Base-by-base conservation (phyloP, 2,797 vertebrate species). In the Botia kubotai region DNA sequence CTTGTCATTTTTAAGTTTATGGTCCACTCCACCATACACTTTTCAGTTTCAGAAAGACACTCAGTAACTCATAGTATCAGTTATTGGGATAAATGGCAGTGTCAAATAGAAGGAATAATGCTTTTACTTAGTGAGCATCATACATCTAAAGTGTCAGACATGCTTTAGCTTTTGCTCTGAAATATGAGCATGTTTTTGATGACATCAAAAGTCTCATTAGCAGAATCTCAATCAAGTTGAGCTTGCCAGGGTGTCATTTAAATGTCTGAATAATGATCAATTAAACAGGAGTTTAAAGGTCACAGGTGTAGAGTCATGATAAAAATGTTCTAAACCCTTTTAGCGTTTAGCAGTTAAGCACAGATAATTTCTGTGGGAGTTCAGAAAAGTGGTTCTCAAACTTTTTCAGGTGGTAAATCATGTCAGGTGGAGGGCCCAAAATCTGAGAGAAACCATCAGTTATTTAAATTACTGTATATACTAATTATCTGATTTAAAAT, bases 51-150 rank as follows among this genome's bases (percentile, higher is more conserved):
- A 58, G 36, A 75, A 58, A 29, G 36, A 67, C 1, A 10, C 52
- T 26, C 50, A 57, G 65, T 60, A 73, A 58, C 39, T 72, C 60
- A 33, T 17, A 14, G 65, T 14, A 36, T 65, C 58, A 67, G 57
- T 82, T 67, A 69, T 82, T 63, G 80, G 75, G 77, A 82, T 80
- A 36, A 72, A 83, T 75, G 36, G 23, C 17, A 8, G 48, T 65
- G 58, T 48, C 62, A 58, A 50, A 50, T 52, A 81, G 55, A 63
- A 63, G 62, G 82, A 66, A n/a, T 69, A 78, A 55, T 70, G 79
- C 29, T 53, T 68, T 17, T 55, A 62, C 29, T 53, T 60, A 48
- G 72, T 67, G n/a, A 10, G 52, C 16, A 68, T 46, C 57, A 4
- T 58, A 73, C 50, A 77, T 66, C 69, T 16, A 26, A 14, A 36